Evolutionary conservation across 2,797 vertebrate genomes (phyloP), one percentile per base, ranked within the genome.

Genomic region (Aselliscus stoliczkanus): DNA sequence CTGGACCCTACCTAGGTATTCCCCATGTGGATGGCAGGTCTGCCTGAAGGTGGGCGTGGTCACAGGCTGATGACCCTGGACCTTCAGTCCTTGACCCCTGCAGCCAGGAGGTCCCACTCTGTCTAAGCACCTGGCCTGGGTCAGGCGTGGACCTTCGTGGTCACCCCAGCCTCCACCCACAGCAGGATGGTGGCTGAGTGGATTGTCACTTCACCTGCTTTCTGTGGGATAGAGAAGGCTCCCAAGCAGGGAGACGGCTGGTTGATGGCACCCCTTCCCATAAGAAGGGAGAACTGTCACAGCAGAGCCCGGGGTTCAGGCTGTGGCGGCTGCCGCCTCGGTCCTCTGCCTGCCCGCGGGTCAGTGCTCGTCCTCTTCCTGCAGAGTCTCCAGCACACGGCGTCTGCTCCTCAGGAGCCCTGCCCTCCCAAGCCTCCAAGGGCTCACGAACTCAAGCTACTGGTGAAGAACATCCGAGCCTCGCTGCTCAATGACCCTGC

Each of bases 351-450:
- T 58, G 54, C 34, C 76, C 21, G 2, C 0, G 0, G 10, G 31
- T 56, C 65, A 50, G 13, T 0, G 7, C 18, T 9, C 18, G 60
- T 27, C 96, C 92, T 82, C 72, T 75, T 72, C 97, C 88, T 90
- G 88, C 97, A 99, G 99, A 98, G 97, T 70, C 96, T 98, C 2
- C 98, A 97, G 90, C 98, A 79, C 93, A 88, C 96, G 34, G 91
- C 97, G 7, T 47, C 96, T 23, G 67, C 98, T 64, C 95, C 97
- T 76, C 98, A 98, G 98, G 97, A 98, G 85, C 82, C 98, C 54
- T 99, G 99, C 37, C 99, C 99, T 0, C 99, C 99, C 0, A 99
- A 99, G 97, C 99, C 99, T 23, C 99, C 99, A 0, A 98, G 99
- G 1, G 99, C 99, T 88, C 99, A 99, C 0, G 99, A 99, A 42